A percentile compares a stretch with the other conserved stretches of the same genome.
Conservation (phyloP, 2,113 vertebrate species). For the Xyrauchen texanus region DNA sequence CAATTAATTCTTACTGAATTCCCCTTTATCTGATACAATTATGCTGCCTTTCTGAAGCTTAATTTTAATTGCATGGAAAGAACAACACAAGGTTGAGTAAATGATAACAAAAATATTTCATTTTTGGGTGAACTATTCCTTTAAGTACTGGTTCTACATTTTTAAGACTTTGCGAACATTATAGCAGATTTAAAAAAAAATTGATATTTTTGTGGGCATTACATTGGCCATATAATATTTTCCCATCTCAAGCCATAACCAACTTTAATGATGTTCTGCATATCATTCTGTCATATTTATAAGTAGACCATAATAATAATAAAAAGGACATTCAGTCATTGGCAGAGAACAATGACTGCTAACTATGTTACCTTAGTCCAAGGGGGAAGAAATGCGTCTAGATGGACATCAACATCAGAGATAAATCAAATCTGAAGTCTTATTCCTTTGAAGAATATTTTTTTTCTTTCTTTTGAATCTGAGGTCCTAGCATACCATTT, state of each 20-base stretch:
- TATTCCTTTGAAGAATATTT: not conserved
- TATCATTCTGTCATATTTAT: not conserved
- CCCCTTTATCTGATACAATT: no score
- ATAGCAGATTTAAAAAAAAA: not conserved
- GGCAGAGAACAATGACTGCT: not conserved
- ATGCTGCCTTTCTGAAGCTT: no score
- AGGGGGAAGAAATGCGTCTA: not conserved
- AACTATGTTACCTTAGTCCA: not conserved
- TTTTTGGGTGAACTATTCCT: no score
- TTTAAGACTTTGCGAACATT: not conserved
- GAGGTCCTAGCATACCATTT: no score
- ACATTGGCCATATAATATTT: not conserved
- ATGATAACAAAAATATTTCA: no score
- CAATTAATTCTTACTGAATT: no score
- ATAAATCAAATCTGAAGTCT: slow-evolving; percentile 14
- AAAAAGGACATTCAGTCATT: slow-evolving; percentile 1
- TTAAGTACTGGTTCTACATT: not conserved
- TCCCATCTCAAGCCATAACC: not conserved
- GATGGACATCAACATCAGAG: not conserved
- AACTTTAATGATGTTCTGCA: not conserved
- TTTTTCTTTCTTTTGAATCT: not conserved
- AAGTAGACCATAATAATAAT: slow-evolving; percentile 1
- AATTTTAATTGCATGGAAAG: no score
- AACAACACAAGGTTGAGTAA: no score
- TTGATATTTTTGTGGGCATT: not conserved